Base-by-base conservation (phyloP, 2,888 invertebrate genomes). In the Nemurella pictetii region DNA sequence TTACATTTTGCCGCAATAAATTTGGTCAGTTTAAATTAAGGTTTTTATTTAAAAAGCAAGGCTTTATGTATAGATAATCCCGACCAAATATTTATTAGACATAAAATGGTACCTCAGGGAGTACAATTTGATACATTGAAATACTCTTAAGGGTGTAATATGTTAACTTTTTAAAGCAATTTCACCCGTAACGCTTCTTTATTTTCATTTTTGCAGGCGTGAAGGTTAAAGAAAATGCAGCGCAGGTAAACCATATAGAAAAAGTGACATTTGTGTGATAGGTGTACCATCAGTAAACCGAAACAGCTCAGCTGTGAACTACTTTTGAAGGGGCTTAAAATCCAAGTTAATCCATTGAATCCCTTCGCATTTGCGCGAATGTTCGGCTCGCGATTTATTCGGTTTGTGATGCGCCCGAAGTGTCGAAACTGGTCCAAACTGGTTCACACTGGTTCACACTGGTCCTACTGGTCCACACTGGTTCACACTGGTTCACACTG, bases 51-150 rank as follows among this genome's bases (percentile, higher is more conserved):
- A 25, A 75, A 26, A 75, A 12, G 15, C 75, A 25, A 26, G 75
- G 26, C 25, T 73, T 7, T 27, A 75, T 28, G 75, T 75, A n/a
- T n/a, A 75, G 75, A 75, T 75, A 75, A 75, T 75, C 75, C 75
- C 1, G 28, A 12, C 75, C 20, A 26, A 75, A 75, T 75, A 75
- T 75, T 75, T 75, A 75, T 75, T 75, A 75, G 75, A 75, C 75
- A 75, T 75, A 75, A 75, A 75, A 75, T 75, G 75, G 75, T 26
- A 75, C 75, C 75, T 75, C 75, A 27, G 75, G 75, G 75, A 75
- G 5, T 75, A 12, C 75, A 26, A 26, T 75, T 75, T 75, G 75
- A 75, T 75, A 27, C 26, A 75, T 75, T 75, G 75, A 28, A 75
- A 75, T 75, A 28, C 75, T 75, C 75, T 75, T 75, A 27, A 75